These are phyloP conservation scores for Mythimna lalbum DNA, from an alignment of 2,888 invertebrate species.

Conservation along the genomic window DNA sequence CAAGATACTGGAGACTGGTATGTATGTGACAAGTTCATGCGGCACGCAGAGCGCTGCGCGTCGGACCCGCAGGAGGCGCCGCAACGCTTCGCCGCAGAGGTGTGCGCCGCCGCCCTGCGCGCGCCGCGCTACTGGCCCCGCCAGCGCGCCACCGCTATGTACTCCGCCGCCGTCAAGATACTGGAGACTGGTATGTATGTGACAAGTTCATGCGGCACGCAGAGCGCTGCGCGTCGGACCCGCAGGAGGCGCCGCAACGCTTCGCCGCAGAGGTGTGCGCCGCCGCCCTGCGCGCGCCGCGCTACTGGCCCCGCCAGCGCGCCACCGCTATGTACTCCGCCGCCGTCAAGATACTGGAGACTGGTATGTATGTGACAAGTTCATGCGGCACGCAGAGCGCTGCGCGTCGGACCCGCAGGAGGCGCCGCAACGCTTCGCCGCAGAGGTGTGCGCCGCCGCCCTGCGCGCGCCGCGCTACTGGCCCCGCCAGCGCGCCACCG, in stretches of 20 bases:
- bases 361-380: constrained; percentile 77
- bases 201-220: constrained; percentile 92
- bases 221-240: constrained; percentile 91
- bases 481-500: no score
- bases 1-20: constrained; percentile 92
- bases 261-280: constrained; percentile 95
- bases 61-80: constrained; percentile 93
- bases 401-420: constrained; percentile 93
- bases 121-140: constrained; percentile 96
- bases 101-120: constrained; percentile 93
- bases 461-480: no score
- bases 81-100: constrained; percentile 96
- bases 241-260: constrained; percentile 94
- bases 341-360: constrained; percentile 92
- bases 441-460: constrained; percentile 94
- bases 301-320: constrained; percentile 65
- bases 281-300: constrained; percentile 92
- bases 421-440: constrained; percentile 95
- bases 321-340: constrained; percentile 91
- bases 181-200: constrained; percentile 85
- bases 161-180: constrained; percentile 92
- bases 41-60: constrained; percentile 92
- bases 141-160: constrained; percentile 91
- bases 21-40: constrained; percentile 85
- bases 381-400: constrained; percentile 92